Evolutionary conservation across 2,888 invertebrate genomes (phyloP), one percentile per base, ranked within the genome.

Genomic region (Lithophane socia): DNA sequence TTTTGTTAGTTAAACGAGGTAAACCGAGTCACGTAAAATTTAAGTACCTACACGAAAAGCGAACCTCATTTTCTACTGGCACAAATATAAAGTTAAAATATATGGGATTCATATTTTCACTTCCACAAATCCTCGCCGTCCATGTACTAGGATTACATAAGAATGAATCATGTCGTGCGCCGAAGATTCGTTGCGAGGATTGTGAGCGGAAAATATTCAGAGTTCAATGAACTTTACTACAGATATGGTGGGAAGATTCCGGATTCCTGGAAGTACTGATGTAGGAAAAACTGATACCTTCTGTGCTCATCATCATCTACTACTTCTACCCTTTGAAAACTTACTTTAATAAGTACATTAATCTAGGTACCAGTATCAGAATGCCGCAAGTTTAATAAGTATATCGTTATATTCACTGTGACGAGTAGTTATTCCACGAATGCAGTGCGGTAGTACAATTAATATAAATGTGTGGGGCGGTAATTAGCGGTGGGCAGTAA

Each of bases 141-240:
- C 74, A 74, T 82, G 72, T 79, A 82, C 79, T n/a, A 73, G 64
- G 67, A 77, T 79, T 85, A 85, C 79, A 77, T 85, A 82, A 77
- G 72, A 79, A 77, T 85, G 77, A 82, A 77, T 77, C 77, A 74
- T 80, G 73, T 78, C 78, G 66, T 67, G 71, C 49, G 56, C 69
- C 80, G 72, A 76, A 80, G 75, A 84, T 76, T 37, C 66, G 64
- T 61, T 54, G 21, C 65, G 58, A 65, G 65, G 58, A 72, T 73
- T 66, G 64, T 52, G 63, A 49, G 66, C 73, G 78, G 78, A 24
- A 78, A 79, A 82, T 85, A 52, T 76, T 78, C 58, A 44, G 37
- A 71, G 79, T 79, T 79, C 85, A 81, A 68, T 78, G 78, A 80
- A 80, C 75, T 71, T 54, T 47, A 44, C 69, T 29, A 60, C 42